Evolutionary conservation across 2,888 invertebrate species (phyloP), one percentile per base, ranked within the genome.

Genomic region (Quadriops clusia): DNA sequence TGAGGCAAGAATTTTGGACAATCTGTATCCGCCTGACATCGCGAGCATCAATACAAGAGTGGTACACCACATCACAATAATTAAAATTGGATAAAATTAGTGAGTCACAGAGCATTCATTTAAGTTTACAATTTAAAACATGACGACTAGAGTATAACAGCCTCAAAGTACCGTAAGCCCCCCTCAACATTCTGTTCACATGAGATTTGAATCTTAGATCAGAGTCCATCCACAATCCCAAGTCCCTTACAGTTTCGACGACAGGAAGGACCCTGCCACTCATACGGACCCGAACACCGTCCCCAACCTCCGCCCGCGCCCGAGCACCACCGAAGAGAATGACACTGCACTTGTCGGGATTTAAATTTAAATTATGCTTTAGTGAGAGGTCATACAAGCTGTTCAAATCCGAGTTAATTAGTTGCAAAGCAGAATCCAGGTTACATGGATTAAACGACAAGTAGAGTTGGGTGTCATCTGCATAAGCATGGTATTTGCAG

Each of bases 1-100:
- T 23, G 10, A 33, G 9, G 24, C 33, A 33, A 11, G 24, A 33
- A 14, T 33, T 33, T 20, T 33, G 33, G 14, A 34, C n/a, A 10
- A 16, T 26, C 16, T 34, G 30, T 7, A 34, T 16, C 21, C 31
- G 24, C 10, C 6, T 11, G 14, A 13, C 23, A 15, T 26, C 23
- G 22, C 16, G 21, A 6, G 6, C 10, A 25, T 29, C 29, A n/a
- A 26, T 23, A 14, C 33, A 30, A 6, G 18, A 20, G 7, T 22
- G 26, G 17, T 34, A 34, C 2, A 34, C 31, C 5, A 13, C 34
- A 22, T 26, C 26, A 26, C 20, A 21, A 15, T 10, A 27, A 10
- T 29, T 29, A 17, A 29, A 12, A 11, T 30, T 14, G 10, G 25
- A 34, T 8, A 34, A 18, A n/a, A 34, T 26, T 8, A 16, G 14